Base-by-base conservation (phyloP, 2,888 invertebrate genomes). In the Acanthosepion lycidas region DNA sequence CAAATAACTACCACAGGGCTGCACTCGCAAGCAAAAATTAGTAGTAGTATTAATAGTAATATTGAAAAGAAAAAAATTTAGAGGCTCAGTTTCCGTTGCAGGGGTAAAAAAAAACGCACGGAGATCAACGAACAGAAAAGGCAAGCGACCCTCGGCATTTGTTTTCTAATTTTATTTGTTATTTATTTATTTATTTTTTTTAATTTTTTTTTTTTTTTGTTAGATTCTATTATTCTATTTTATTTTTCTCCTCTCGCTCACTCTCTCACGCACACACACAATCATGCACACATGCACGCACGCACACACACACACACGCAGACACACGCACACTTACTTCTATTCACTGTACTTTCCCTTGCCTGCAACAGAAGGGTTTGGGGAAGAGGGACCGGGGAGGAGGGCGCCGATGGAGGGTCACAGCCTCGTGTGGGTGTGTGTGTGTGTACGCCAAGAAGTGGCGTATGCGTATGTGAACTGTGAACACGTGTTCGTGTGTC, bases 221-320 rank as follows among this genome's bases (percentile, higher is more conserved):
- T 42, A 42, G 42, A 42, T n/a, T 78, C 9, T 78, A 33, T n/a
- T 1, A 23, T n/a, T n/a, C 8, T n/a, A 33, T 78, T n/a, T 78
- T 78, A 15, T 33, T 78, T n/a, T n/a, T n/a, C 78, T 78, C 33
- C 78, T 78, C n/a, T 78, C 78, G n/a, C n/a, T 78, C 59, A 59
- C 59, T 23, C 59, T 20, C 59, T 51, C 64, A n/a, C 78, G 33
- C 78, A n/a, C 78, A 33, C 78, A 78, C 78, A 15, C 78, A 28
- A 8, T 8, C 78, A 78, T n/a, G 33, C 78, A 78, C 4, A 18
- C 78, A 78, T 15, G 5, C 78, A 78, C 15, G 78, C 78, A 78
- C 78, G 15, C 78, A 78, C 78, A 78, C 78, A 78, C 78, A 78
- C 78, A 78, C 78, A 78, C 78, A n/a, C 78, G n/a, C 78, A n/a